These are phyloP conservation scores for Sesia apiformis DNA, from an alignment of 2,888 invertebrate genomes.

Conservation along the genomic window DNA sequence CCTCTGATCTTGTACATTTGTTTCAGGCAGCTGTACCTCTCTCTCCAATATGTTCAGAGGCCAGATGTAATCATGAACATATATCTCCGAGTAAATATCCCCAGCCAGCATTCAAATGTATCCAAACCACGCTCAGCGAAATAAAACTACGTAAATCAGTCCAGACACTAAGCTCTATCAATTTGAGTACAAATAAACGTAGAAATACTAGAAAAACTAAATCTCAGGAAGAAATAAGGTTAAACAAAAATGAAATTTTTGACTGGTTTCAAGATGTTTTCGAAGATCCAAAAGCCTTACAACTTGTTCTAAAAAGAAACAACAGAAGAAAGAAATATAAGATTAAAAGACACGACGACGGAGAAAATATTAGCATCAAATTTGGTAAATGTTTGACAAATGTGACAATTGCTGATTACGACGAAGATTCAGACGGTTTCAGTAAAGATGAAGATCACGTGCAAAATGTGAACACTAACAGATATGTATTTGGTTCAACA, in stretches of 20 bases:
- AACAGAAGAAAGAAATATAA: constrained; percentile 11
- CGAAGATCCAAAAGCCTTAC: not conserved
- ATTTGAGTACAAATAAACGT: constrained; percentile 8
- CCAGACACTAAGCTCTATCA: constrained; percentile 26
- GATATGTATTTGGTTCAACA: not conserved
- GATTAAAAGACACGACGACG: constrained; percentile 8
- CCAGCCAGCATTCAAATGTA: constrained; percentile 7
- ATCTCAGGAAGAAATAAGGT: constrained; percentile 29
- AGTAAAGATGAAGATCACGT: not conserved
- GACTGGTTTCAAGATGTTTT: constrained; percentile 21
- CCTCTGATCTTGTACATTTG: constrained; percentile 7
- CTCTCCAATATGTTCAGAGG: constrained; percentile 19
- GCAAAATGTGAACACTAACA: not conserved
- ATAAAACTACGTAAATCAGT: constrained; percentile 18
- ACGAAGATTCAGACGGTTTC: constrained; percentile 1
- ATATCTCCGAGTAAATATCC: constrained; percentile 7
- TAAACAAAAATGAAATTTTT: constrained; percentile 18
- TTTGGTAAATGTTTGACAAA: constrained; percentile 3
- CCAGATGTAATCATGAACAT: constrained; percentile 14
- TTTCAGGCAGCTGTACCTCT: constrained; percentile 43
- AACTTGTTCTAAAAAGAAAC: not conserved
- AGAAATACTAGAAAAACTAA: constrained; percentile 21
- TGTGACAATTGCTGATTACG: constrained; percentile 1
- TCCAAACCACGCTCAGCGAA: constrained; percentile 17
- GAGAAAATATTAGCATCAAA: not conserved